A percentile compares a stretch with the other conserved stretches of the same genome.
These are phyloP conservation scores for Ochotona curzoniae DNA, from an alignment of 2,113 vertebrate species.

Conservation along the genomic window DNA sequence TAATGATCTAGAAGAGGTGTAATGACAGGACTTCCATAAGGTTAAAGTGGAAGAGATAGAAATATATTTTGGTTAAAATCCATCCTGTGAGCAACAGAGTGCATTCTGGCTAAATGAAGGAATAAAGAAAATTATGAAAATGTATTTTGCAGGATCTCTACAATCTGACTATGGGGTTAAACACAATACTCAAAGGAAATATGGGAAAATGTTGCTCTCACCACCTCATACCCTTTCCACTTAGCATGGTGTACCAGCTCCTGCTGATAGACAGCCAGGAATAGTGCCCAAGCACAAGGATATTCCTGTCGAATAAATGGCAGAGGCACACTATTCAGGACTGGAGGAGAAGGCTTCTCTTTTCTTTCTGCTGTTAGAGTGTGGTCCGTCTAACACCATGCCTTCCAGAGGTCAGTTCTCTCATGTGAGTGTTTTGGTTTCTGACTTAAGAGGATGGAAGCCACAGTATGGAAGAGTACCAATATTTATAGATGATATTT, in stretches of 20 bases:
- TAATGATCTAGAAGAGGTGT: neutral
- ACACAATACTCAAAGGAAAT: neutral
- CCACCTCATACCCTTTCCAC: neutral
- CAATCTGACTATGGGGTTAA: neutral
- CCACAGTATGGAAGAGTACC: neutral
- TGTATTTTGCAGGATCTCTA: neutral
- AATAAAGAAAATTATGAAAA: slow-evolving; percentile 13
- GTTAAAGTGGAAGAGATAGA: slow-evolving; percentile 38
- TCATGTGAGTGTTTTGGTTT: neutral
- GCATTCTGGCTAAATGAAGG: neutral
- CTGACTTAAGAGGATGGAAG: neutral
- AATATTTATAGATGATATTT: neutral
- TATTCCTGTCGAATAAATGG: neutral
- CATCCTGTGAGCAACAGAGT: neutral
- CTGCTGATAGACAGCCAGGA: neutral
- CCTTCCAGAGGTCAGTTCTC: neutral
- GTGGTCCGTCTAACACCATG: neutral
- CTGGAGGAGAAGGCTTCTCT: neutral
- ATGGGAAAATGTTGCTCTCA: neutral
- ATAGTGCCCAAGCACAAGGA: neutral
- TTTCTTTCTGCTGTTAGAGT: neutral
- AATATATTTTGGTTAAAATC: slow-evolving; percentile 8
- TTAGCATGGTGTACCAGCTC: neutral
- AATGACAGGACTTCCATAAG: slow-evolving; percentile 21
- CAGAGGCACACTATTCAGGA: neutral